Base-by-base conservation (phyloP, 2,797 vertebrate genomes). In the Alectoris magna region DNA sequence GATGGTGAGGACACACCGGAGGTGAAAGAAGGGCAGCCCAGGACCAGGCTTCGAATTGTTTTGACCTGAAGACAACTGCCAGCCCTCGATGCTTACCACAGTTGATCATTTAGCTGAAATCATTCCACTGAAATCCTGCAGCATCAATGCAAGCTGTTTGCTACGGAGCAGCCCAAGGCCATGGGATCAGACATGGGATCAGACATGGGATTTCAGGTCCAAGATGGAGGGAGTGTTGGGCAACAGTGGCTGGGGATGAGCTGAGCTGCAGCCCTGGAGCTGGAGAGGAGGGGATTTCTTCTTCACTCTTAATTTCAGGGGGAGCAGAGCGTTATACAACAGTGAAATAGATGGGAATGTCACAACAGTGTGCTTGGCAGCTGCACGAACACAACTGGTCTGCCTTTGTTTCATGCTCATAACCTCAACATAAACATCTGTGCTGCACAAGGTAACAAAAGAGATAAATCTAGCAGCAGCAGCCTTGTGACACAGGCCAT, bases 331-430 rank as follows among this genome's bases (percentile, higher is more conserved):
- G 70, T 93, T 94, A 90, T 55, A 75, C 67, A 88, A 67, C 62
- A 75, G 76, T 0, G 2, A 55, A 71, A 67, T 84, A 90, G 88
- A 87, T 90, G 81, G 92, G 84, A 93, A 81, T 27, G 88, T 84
- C 81, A 93, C 90, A 84, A 11, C 66, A 83, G 85, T 0, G 1
- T 69, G 76, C 84, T 5, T 76, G 88, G 88, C 78, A 92, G 84
- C 88, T 87, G 93, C 74, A 84, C 93, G 91, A 93, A 90, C 84
- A 79, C 86, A 63, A 29, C 58, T 84, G 8, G 91, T 93, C 83
- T 90, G 76, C 73, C 83, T 85, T 83, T 27, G 1, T 63, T 91
- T 58, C 53, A 21, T 58, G 83, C 79, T 86, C 3, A 4, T 24
- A 94, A 86, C 80, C 93, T 86, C 80, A 94, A 93, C 80, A 86